These are phyloP conservation scores for Uropetala carovei DNA, from an alignment of 2,888 invertebrate genomes.

Conservation along the genomic window DNA sequence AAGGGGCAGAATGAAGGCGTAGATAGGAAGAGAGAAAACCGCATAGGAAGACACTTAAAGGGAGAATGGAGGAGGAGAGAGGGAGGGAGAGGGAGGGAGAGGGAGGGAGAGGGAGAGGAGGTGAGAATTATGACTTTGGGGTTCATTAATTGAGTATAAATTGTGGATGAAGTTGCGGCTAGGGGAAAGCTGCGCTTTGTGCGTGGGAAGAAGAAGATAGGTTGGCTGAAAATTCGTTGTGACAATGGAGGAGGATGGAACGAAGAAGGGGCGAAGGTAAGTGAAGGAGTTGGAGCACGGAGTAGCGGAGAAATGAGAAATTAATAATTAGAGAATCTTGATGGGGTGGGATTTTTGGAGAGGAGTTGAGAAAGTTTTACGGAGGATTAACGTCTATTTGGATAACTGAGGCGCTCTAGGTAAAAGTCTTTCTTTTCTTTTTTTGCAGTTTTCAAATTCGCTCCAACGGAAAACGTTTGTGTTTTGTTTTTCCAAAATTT, in stretches of 20 bases:
- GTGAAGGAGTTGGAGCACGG: not conserved
- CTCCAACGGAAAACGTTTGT: too few species aligned
- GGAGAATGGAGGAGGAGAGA: not conserved
- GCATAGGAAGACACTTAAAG: not conserved
- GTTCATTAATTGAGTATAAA: constrained; percentile 15
- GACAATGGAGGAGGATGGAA: too few species aligned
- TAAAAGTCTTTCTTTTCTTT: not conserved
- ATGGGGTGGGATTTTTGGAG: not conserved
- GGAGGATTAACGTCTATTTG: not conserved
- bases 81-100: not conserved
- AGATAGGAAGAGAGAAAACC: not conserved
- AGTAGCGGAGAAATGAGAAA: not conserved
- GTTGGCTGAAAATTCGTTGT: too few species aligned
- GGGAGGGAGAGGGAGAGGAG: not conserved
- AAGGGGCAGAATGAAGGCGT: not conserved
- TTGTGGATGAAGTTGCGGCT: not conserved
- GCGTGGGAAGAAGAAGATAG: not conserved
- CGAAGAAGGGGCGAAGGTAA: too few species aligned
- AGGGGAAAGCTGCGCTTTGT: not conserved
- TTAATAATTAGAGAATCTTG: constrained; percentile 21
- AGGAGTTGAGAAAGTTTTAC: not conserved
- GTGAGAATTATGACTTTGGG: not conserved
- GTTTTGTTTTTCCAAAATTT: too few species aligned
- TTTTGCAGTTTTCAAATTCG: too few species aligned
- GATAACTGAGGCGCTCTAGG: not conserved